Evolutionary conservation across 2,888 invertebrate genomes (phyloP).

Genomic region (Pimpla rufipes): DNA sequence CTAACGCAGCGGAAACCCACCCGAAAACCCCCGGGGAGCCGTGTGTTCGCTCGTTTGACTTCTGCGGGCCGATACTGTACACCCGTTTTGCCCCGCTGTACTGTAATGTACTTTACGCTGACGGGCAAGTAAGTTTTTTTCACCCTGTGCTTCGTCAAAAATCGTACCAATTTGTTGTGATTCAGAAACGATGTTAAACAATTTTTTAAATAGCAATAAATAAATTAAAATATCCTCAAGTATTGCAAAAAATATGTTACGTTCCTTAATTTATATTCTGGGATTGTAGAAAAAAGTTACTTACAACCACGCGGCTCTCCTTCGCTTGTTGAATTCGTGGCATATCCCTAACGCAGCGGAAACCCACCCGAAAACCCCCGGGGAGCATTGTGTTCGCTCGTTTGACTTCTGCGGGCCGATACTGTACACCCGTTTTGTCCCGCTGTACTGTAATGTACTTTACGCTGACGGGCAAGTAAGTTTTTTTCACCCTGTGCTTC

Average conservation of each 20-base stretch:
- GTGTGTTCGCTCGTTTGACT: slow-evolving; percentile 45
- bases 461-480: too few relatives aligned
- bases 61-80: neutral
- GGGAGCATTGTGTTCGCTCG: slow-evolving; percentile 60
- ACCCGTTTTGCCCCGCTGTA: neutral
- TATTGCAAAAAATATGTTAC: too few relatives aligned
- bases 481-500: too few relatives aligned
- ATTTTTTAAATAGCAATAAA: too few relatives aligned
- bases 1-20: slow-evolving; percentile 46
- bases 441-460: neutral
- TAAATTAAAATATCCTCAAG: too few relatives aligned
- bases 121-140: too few relatives aligned
- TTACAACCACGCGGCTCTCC: slow-evolving; percentile 15
- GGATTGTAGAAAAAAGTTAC: too few relatives aligned
- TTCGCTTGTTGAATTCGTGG: slow-evolving; percentile 23
- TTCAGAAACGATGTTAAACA: too few relatives aligned
- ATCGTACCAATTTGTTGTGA: too few relatives aligned
- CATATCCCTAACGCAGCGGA: slow-evolving; percentile 44
- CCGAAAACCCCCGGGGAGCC: slow-evolving; percentile 64
- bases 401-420: slow-evolving; percentile 10
- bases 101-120: neutral
- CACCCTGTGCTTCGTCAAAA: too few relatives aligned
- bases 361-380: slow-evolving; percentile 58
- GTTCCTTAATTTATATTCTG: too few relatives aligned
- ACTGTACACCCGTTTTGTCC: neutral